A percentile compares a stretch with the other conserved stretches of the same genome.
phyloP scores from a whole-genome alignment of 2,113 vertebrate genomes.

The Plestiodon gilberti region DNA sequence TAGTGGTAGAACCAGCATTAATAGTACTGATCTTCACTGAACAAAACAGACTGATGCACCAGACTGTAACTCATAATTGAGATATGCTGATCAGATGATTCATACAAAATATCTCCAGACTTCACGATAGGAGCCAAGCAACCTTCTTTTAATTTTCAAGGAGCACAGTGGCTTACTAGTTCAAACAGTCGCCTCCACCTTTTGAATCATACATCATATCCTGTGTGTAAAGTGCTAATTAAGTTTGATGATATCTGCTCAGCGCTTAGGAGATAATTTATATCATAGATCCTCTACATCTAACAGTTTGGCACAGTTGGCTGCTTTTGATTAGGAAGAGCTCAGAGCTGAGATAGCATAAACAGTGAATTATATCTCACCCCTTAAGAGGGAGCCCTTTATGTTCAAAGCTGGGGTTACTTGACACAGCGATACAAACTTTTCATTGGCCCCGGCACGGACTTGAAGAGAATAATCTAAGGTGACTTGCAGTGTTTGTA shows the following conservation, averaged over 20 bases:
- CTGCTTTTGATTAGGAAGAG: constrained; percentile 42
- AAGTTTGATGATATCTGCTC: constrained; percentile 28
- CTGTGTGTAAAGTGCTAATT: constrained; percentile 37
- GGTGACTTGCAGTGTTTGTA: background rate
- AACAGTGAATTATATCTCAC: constrained; percentile 15
- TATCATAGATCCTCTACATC: constrained; percentile 16
- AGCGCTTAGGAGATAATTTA: constrained; percentile 33
- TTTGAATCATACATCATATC: constrained; percentile 36
- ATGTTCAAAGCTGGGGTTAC: background rate
- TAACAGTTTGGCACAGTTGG: constrained; percentile 22
- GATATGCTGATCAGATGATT: background rate
- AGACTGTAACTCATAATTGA: background rate
- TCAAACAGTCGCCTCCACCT: background rate
- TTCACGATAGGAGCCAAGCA: background rate
- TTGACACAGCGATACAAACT: background rate
- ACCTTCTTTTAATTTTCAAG: constrained; percentile 23
- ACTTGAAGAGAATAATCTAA: constrained; percentile 2
- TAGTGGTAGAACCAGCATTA: background rate
- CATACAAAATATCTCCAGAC: background rate
- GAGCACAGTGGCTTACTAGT: constrained; percentile 9
- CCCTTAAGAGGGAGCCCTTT: background rate
- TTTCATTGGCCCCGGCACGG: background rate
- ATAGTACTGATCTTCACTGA: background rate
- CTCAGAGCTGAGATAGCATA: constrained; percentile 27
- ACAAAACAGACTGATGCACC: background rate